Evolutionary conservation across 2,888 invertebrate species (phyloP), one percentile per base, ranked within the genome.

Genomic region (Caenorhabditis zanzibari): DNA sequence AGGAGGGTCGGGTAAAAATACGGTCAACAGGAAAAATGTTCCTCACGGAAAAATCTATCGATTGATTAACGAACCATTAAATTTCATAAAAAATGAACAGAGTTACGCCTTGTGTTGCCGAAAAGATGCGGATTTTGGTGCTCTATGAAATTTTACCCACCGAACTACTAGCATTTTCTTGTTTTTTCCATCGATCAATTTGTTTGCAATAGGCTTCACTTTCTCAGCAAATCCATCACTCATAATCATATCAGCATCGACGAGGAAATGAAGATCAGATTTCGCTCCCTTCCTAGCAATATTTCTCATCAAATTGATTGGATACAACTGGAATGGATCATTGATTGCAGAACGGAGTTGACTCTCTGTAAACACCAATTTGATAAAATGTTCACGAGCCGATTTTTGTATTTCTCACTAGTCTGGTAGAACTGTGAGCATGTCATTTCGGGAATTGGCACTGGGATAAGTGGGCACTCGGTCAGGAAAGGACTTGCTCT

Each of bases 241-340:
- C n/a, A 85, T 68, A 2, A 79, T 64, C 86, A 86, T 86, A 58
- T 86, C 86, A n/a, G 61, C 77, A 73, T 86, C 86, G 3, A 82
- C 69, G 10, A 85, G 54, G n/a, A 86, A 72, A 24, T 87, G 87
- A 24, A 87, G 68, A 66, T 86, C 68, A 3, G 86, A 84, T 32
- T 72, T 52, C 2, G 85, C 81, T 14, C 88, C 88, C n/a, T 49
- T 54, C 52, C 88, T 58, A 0, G 88, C 88, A 3, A 85, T 59
- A 68, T 88, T 88, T 56, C 88, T 72, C 85, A 87, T 82, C 22
- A 85, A 61, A 63, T 88, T 88, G 10, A 83, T 88, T 5, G 88
- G 88, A 56, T 88, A 88, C 47, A 87, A 59, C n/a, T 71, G 71
- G 35, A 88, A 87, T 2, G 87, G 71, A 6, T 73, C 59, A 0